A percentile compares a stretch with the other conserved stretches of the same genome.
Conservation (phyloP, 1,140 invertebrate species). For the Meteorus sp. region DNA sequence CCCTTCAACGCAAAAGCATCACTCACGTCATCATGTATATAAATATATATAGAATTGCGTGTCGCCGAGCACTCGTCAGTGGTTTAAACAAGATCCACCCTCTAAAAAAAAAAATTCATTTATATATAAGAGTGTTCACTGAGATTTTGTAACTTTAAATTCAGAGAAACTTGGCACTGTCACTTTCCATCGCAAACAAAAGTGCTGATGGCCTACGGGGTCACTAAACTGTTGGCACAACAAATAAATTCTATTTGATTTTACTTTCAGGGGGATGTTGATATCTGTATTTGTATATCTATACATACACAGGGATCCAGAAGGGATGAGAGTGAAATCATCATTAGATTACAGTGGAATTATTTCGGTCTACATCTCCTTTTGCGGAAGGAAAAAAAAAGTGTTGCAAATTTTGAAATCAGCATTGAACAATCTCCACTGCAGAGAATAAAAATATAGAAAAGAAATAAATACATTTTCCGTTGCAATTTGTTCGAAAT, state of each 20-base stretch:
- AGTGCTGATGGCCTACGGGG: not conserved
- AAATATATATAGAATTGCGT: not conserved
- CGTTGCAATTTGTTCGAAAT: not conserved
- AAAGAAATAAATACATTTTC: not conserved
- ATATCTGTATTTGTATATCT: constrained; percentile 13
- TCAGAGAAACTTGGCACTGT: constrained; percentile 7
- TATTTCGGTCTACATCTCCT: not conserved
- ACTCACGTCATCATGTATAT: not conserved
- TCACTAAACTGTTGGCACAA: constrained; percentile 55
- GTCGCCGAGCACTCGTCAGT: not conserved
- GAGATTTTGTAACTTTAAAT: constrained; percentile 15
- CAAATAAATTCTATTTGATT: constrained; percentile 54
- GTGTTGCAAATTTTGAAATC: not conserved
- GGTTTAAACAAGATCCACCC: not conserved
- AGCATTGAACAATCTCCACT: not conserved
- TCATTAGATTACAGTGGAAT: too few species aligned
- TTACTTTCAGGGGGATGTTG: constrained; percentile 24
- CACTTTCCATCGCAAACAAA: not conserved
- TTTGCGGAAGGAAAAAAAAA: not conserved
- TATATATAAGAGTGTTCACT: not conserved
- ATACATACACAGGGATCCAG: too few species aligned
- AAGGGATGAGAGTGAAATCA: too few species aligned
- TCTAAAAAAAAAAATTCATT: too few species aligned
- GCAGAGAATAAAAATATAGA: not conserved
- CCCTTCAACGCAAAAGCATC: too few species aligned